These are phyloP conservation scores for Oryzias woworae DNA, from an alignment of 2,113 vertebrate genomes.

Conservation along the genomic window DNA sequence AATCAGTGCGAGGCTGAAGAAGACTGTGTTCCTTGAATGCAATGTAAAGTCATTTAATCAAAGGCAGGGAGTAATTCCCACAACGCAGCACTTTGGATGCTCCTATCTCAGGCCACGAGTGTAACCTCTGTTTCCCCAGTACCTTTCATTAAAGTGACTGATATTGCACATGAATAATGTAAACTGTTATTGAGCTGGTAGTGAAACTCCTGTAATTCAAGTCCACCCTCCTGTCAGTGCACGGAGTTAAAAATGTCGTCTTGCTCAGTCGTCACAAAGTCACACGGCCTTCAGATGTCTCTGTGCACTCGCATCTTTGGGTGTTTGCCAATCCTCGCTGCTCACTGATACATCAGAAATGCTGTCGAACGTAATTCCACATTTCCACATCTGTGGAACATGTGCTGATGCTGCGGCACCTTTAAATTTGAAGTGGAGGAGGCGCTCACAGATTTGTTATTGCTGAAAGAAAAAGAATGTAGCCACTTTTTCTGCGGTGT, in stretches of 20 bases:
- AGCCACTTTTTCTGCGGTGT: conserved; percentile 20
- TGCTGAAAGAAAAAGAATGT: conserved; percentile 24
- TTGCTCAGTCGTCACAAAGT: conserved; percentile 26
- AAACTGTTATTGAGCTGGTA: conserved; percentile 47
- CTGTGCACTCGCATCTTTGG: conserved; percentile 40
- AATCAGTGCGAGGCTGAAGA: conserved; percentile 19
- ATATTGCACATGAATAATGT: conserved; percentile 65
- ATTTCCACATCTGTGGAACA: conserved; percentile 34
- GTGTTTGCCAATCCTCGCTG: conserved; percentile 43
- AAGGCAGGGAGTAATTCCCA: conserved; percentile 6
- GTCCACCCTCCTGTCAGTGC: conserved; percentile 25
- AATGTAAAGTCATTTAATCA: conserved; percentile 47
- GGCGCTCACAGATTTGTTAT: not conserved
- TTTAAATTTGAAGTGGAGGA: conserved; percentile 18
- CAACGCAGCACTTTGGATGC: conserved; percentile 31
- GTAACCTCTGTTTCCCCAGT: conserved; percentile 31
- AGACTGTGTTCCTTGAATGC: conserved; percentile 12
- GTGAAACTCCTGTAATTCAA: conserved; percentile 38
- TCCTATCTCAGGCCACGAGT: conserved; percentile 33
- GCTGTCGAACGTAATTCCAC: conserved; percentile 55
- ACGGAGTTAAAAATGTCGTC: conserved; percentile 31
- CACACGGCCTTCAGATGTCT: conserved; percentile 44
- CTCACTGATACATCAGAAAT: conserved; percentile 60
- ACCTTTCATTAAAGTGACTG: conserved; percentile 62
- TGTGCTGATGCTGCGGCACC: conserved; percentile 33